Evolutionary conservation across 2,113 vertebrate species (phyloP), one percentile per base, ranked within the genome.

Genomic region (Eptesicus fuscus): DNA sequence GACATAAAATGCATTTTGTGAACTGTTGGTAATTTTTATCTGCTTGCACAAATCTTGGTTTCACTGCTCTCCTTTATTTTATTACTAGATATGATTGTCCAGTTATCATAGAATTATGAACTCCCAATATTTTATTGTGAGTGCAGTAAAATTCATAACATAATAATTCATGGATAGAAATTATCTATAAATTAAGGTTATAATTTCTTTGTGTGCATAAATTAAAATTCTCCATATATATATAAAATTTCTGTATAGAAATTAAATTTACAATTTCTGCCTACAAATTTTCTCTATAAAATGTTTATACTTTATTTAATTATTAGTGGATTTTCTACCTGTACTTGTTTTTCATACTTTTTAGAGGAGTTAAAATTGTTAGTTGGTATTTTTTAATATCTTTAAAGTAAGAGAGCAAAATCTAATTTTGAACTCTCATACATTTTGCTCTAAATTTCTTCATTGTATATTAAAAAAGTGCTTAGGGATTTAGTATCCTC

Each of bases 341-440:
- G 4, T 74, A 44, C 5, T n/a, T 84, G 5, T 4, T 73, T 91
- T 91, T 90, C 16, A 23, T 80, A 63, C 14, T 37, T 96, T 95
- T 77, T 74, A 89, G 28, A 78, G 73, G n/a, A 32, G 13, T 90
- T 95, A 78, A 96, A 93, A 71, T 85, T 74, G 61, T 78, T 79
- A 78, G 32, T 73, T 93, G 44, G 10, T 90, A 44, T 74, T n/a
- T 88, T 87, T 90, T 87, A 53, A 63, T 84, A 61, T 74, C 23
- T 61, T 96, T 44, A 83, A 94, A 88, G 74, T 88, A 95, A 74
- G 32, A 49, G 42, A 95, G 35, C 51, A 88, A 95, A 92, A 23
- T 65, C 40, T 44, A 67, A 61, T 88, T 96, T 77, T 95, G 73
- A 94, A 63, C 13, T 86, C 16, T 71, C 70, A 44, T 14, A 47